These are phyloP conservation scores for Pseudolycoriella hygida DNA, from an alignment of 2,888 invertebrate species.

Conservation along the genomic window DNA sequence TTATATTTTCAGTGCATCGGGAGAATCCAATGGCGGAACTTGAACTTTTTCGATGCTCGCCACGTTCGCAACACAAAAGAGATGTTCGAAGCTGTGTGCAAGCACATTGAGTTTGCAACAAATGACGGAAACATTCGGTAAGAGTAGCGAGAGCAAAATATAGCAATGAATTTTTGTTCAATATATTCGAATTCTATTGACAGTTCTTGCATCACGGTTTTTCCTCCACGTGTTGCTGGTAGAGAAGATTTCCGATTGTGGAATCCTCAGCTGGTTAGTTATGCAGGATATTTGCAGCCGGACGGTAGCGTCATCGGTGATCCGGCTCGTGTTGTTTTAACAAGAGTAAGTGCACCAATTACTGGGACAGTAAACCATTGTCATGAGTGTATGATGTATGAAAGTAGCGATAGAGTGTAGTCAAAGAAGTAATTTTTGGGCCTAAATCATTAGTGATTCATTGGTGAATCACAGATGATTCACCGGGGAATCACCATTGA, in stretches of 20 bases:
- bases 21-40: constrained; percentile 39
- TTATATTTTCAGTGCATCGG: constrained; percentile 29
- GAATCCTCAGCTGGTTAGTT: constrained; percentile 81
- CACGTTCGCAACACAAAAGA: constrained; percentile 88
- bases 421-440: too few relatives aligned
- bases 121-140: constrained; percentile 93
- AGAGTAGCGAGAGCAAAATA: constrained; percentile 7
- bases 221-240: constrained; percentile 79
- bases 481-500: too few relatives aligned
- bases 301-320: constrained; percentile 79
- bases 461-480: too few relatives aligned
- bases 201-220: constrained; percentile 89
- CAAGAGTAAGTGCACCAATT: constrained; percentile 54
- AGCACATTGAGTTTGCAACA: constrained; percentile 92
- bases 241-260: constrained; percentile 83
- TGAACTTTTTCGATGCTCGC: constrained; percentile 87
- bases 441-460: too few relatives aligned
- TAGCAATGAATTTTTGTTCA: too few relatives aligned
- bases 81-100: constrained; percentile 93
- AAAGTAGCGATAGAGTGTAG: too few relatives aligned
- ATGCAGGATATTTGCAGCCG: constrained; percentile 75
- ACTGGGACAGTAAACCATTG: too few relatives aligned
- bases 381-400: too few relatives aligned
- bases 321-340: constrained; percentile 76
- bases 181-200: neutral